phyloP scores from a whole-genome alignment of 92 coral and sea anemone genomes.

The Epizoanthus scotinus region DNA sequence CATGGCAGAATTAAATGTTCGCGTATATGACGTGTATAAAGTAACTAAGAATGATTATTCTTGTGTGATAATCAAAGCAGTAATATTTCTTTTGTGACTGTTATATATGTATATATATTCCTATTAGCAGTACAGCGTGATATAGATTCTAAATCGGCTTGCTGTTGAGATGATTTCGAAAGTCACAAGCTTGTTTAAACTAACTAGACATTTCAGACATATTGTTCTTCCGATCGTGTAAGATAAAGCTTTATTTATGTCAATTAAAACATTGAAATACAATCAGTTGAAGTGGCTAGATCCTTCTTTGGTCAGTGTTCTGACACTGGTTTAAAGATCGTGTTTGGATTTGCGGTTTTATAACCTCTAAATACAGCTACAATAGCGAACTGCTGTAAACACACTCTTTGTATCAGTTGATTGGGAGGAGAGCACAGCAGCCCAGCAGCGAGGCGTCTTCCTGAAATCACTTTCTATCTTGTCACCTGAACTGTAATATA shows the following conservation, averaged over 20 bases:
- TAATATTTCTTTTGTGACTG: neutral
- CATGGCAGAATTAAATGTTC: neutral
- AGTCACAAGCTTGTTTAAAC: neutral
- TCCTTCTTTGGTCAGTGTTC: neutral
- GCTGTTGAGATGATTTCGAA: neutral
- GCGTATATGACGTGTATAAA: constrained; percentile 15
- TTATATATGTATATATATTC: neutral
- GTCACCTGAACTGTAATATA: neutral
- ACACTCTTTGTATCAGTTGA: neutral
- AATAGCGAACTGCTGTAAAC: neutral
- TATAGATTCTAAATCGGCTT: constrained; percentile 8
- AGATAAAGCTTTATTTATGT: constrained; percentile 17
- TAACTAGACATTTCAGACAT: neutral
- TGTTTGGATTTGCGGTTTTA: no score
- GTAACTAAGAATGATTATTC: neutral
- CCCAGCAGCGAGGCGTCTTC: neutral
- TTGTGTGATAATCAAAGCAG: neutral
- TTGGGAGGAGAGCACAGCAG: constrained; percentile 7
- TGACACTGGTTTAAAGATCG: neutral
- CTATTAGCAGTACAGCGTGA: neutral
- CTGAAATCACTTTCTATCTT: neutral
- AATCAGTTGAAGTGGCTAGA: neutral
- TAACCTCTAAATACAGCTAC: neutral
- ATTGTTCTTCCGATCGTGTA: constrained; percentile 11
- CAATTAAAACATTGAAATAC: constrained; percentile 33